Base-by-base conservation (phyloP, 1,140 invertebrate genomes). In the roundworm (Caenorhabditis elegans) region DNA sequence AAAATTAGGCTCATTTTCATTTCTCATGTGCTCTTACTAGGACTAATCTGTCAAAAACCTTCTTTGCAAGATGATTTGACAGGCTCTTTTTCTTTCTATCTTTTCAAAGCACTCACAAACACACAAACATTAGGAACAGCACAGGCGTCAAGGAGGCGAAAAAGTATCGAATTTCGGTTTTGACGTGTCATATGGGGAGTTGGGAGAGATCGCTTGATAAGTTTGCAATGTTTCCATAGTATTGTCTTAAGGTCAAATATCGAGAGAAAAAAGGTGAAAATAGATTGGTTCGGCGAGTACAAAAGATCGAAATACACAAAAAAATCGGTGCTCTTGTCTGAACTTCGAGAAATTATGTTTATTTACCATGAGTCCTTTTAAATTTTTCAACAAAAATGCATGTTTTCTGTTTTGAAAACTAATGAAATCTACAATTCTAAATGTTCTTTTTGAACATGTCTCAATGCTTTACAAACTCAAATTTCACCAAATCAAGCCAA, bases 1-100 rank as follows among this genome's bases (percentile, higher is more conserved):
- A 43, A 70, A 60, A 60, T 60, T 34, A 60, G 53, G 26, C 34
- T 70, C 34, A n/a, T 36, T 39, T 70, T 39, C 5, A 11, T 19
- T 15, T 24, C 6, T 39, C 17, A 10, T 22, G n/a, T 22, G 19
- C 49, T 0, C 49, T 10, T 26, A 26, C 24, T 26, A 34, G 28
- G 10, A 13, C 28, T 43, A 13, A 70, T 31, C 60, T 70, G 60
- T 70, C 60, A 70, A 70, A 70, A 70, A 70, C 34, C 34, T 39
- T 70, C 34, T 70, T 70, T 36, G n/a, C n/a, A 31, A 70, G 60
- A 70, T 39, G 60, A 70, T 70, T 70, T 70, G 60, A 70, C 60
- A 70, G 60, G 28, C n/a, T 39, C 60, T 39, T 28, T 70, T 19
- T 70, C 26, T 17, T 34, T 43, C n/a, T 8, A 43, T 43, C 15